These are phyloP conservation scores for Artibeus jamaicensis DNA, from an alignment of 2,797 vertebrate genomes.

Conservation along the genomic window DNA sequence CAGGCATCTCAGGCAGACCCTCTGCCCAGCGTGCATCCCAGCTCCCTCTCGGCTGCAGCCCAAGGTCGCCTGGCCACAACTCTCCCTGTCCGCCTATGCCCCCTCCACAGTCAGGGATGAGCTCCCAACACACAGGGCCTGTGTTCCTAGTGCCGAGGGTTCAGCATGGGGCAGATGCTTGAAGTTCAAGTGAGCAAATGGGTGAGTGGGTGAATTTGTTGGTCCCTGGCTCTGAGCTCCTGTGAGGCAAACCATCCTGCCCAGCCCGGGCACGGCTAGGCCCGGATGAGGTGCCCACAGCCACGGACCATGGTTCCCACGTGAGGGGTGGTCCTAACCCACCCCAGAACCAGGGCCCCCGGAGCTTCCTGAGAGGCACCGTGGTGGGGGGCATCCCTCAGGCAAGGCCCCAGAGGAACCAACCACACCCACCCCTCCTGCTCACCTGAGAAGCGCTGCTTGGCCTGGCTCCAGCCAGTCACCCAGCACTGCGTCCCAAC, in stretches of 20 bases:
- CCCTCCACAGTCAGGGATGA: background rate
- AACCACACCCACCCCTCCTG: background rate
- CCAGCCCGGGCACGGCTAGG: background rate
- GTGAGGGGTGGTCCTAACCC: background rate
- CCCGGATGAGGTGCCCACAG: background rate
- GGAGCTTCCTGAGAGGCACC: background rate
- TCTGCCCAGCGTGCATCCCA: background rate
- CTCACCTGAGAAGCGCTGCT: conserved; percentile 45
- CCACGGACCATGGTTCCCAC: background rate
- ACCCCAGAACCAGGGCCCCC: background rate
- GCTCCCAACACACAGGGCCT: background rate
- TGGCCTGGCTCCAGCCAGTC: conserved; percentile 69
- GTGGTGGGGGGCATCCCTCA: background rate
- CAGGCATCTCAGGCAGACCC: background rate
- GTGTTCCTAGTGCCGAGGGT: background rate
- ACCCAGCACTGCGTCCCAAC: conserved; percentile 68
- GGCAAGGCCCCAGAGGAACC: no score
- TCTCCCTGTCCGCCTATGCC: background rate
- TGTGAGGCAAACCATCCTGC: background rate
- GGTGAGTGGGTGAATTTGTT: background rate
- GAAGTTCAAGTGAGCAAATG: background rate
- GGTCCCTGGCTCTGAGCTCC: background rate
- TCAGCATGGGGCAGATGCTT: background rate
- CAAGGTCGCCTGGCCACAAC: background rate
- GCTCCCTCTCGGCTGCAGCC: background rate